Evolutionary conservation across 2,113 vertebrate species (phyloP).

Genomic region (Clarias macrocephalus): DNA sequence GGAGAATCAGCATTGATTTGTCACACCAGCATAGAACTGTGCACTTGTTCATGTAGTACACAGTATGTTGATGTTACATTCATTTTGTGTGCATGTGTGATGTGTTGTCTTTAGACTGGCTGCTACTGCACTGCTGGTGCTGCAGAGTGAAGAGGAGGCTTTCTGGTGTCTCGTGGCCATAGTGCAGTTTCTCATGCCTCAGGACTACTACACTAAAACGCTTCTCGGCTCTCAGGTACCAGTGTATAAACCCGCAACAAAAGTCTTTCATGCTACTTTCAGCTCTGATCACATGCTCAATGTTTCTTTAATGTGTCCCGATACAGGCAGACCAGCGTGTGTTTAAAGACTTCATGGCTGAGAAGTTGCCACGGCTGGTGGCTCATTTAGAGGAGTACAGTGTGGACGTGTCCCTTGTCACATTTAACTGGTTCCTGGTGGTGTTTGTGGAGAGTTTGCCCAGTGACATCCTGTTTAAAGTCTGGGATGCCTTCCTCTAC

Average conservation of each 20-base stretch:
- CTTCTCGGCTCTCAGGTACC: slow-evolving; percentile 88
- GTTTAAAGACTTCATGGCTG: slow-evolving; percentile 85
- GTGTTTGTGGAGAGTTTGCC: slow-evolving; percentile 89
- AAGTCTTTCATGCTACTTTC: no score
- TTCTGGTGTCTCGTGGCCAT: slow-evolving; percentile 94
- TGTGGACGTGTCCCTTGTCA: slow-evolving; percentile 86
- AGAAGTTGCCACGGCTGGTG: slow-evolving; percentile 87
- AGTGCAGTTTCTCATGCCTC: slow-evolving; percentile 87
- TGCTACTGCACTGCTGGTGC: slow-evolving; percentile 84
- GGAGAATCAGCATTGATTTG: slow-evolving; percentile 2
- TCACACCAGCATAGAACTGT: not conserved
- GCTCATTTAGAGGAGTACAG: slow-evolving; percentile 80
- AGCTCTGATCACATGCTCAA: not conserved
- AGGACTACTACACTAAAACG: slow-evolving; percentile 88
- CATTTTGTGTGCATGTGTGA: not conserved
- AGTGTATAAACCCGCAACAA: not conserved
- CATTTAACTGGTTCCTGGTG: slow-evolving; percentile 95
- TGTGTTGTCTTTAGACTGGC: slow-evolving; percentile 76
- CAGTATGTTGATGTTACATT: not conserved
- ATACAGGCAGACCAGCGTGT: slow-evolving; percentile 90
- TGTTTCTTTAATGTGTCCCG: not conserved
- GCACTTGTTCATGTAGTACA: not conserved
- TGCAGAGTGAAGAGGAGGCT: slow-evolving; percentile 87
- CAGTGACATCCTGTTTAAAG: slow-evolving; percentile 84
- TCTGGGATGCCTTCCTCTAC: slow-evolving; percentile 94